A percentile compares a stretch with the other conserved stretches of the same genome.
Evolutionary conservation across 2,888 invertebrate genomes (phyloP).

Genomic region (Automeris io): DNA sequence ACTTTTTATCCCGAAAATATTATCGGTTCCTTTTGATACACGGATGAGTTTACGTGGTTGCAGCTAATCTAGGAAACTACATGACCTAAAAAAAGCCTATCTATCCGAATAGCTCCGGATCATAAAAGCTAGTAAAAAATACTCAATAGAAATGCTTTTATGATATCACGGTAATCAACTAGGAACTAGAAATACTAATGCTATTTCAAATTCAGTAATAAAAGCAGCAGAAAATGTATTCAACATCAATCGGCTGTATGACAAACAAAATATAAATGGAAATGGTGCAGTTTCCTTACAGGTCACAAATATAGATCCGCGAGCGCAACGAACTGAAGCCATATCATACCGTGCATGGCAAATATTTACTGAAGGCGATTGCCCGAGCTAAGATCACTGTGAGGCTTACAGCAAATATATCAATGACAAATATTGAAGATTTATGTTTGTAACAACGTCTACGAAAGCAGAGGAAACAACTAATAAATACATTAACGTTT

Average conservation of each 20-base stretch:
- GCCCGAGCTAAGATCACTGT: constrained; percentile 29
- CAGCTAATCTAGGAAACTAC: no score
- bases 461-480: not conserved
- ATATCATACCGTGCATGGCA: constrained; percentile 39
- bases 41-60: no score
- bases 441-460: not conserved
- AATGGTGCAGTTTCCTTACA: constrained; percentile 39
- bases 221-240: not conserved
- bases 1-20: no score
- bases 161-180: no score
- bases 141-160: no score
- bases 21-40: no score
- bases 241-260: constrained; percentile 14
- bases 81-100: no score
- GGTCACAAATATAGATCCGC: constrained; percentile 56
- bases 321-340: constrained; percentile 51
- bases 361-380: constrained; percentile 62
- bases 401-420: constrained; percentile 38
- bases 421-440: constrained; percentile 35
- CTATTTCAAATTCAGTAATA: not conserved
- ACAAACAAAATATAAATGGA: constrained; percentile 28
- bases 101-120: no score
- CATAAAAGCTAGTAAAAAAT: no score
- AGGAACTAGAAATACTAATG: no score
- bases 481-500: not conserved